A percentile compares a stretch with the other conserved stretches of the same genome.
Evolutionary conservation across 23 tunicate species (phyloP).

Genomic region (Halocynthia roretzi): DNA sequence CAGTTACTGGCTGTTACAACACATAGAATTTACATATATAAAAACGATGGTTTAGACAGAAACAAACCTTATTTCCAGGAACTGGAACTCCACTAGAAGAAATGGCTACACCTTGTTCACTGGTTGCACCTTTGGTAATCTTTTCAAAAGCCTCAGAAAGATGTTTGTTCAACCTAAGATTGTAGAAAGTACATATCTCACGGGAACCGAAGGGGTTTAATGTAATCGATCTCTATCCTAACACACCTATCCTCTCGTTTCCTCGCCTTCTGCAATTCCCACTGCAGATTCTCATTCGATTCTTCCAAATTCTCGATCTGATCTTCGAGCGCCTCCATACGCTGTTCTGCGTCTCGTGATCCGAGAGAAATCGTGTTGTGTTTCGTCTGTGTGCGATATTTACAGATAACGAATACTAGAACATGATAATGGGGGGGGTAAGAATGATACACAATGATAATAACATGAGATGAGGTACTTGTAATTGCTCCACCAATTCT

Average conservation of each 20-base stretch:
- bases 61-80: background rate
- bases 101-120: slow-evolving; percentile 9
- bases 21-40: background rate
- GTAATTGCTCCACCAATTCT: slow-evolving; percentile 49
- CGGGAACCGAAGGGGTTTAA: background rate
- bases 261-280: slow-evolving; percentile 88
- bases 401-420: background rate
- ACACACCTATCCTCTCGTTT: slow-evolving; percentile 75
- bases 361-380: slow-evolving; percentile 63
- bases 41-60: background rate
- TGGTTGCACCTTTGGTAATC: slow-evolving; percentile 42
- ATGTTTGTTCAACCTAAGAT: slow-evolving; percentile 46
- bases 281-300: slow-evolving; percentile 63
- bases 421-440: no score
- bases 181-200: background rate
- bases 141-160: slow-evolving; percentile 75
- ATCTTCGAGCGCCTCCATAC: slow-evolving; percentile 59
- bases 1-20: no score
- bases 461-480: slow-evolving; percentile 11
- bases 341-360: slow-evolving; percentile 35
- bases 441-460: no score
- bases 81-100: slow-evolving; percentile 30
- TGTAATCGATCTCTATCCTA: background rate
- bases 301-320: slow-evolving; percentile 77
- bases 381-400: slow-evolving; percentile 25